A percentile compares a stretch with the other conserved stretches of the same genome.
Conservation (phyloP, 2,888 invertebrate genomes). For the Erannis defoliaria region DNA sequence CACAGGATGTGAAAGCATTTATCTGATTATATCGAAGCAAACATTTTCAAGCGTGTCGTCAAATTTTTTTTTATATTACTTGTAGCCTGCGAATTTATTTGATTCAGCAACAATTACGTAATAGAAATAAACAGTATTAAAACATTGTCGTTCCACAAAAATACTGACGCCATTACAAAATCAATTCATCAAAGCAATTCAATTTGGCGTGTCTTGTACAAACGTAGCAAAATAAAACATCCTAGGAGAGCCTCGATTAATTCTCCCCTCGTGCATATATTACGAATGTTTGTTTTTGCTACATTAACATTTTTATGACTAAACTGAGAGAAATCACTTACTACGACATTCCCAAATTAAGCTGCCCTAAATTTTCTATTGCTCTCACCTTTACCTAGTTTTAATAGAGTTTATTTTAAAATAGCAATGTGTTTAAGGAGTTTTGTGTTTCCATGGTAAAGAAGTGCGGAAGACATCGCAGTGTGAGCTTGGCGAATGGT, state of each 20-base stretch:
- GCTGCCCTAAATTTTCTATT: slow-evolving; percentile 17
- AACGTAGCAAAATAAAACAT: slow-evolving; percentile 60
- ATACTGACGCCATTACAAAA: slow-evolving; percentile 39
- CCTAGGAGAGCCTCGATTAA: slow-evolving; percentile 62
- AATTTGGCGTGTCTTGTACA: slow-evolving; percentile 64
- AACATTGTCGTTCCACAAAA: slow-evolving; percentile 1
- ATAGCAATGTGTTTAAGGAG: not conserved
- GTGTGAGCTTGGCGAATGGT: slow-evolving; percentile 43
- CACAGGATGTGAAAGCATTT: too few relatives aligned
- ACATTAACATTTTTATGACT: slow-evolving; percentile 86
- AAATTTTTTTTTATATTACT: too few relatives aligned
- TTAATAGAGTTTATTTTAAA: slow-evolving; percentile 38
- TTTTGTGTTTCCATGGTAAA: slow-evolving; percentile 3
- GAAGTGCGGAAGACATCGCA: slow-evolving; percentile 33
- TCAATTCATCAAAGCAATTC: slow-evolving; percentile 64
- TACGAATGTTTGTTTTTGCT: slow-evolving; percentile 82
- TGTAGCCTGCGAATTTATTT: not conserved
- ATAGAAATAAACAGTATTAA: too few relatives aligned
- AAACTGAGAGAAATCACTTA: slow-evolving; percentile 82
- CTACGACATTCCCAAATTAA: slow-evolving; percentile 62
- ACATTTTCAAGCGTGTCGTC: too few relatives aligned
- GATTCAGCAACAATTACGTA: not conserved
- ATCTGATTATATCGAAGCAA: too few relatives aligned
- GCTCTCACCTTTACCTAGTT: slow-evolving; percentile 26
- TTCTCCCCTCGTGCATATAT: slow-evolving; percentile 81